Percentiles rank a stretch among this genome's conserved stretches.
These are phyloP conservation scores for Cyprinodon brontotheroides DNA, from an alignment of 2,113 vertebrate species.

Conservation along the genomic window DNA sequence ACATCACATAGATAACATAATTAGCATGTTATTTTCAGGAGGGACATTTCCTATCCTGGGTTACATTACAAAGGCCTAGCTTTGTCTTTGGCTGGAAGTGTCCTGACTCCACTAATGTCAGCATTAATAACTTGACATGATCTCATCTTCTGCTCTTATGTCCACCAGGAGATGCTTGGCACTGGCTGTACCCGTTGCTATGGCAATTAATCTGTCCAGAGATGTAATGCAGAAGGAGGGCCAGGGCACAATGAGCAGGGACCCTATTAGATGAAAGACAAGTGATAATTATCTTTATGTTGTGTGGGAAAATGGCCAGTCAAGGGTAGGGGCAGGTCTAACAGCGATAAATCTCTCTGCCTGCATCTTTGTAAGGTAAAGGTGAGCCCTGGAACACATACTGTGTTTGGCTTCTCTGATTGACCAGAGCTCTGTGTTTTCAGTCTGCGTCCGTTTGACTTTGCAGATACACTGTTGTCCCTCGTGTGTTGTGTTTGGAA, in stretches of 20 bases:
- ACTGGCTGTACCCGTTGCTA: slow-evolving; percentile 46
- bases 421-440: slow-evolving; percentile 53
- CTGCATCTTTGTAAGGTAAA: slow-evolving; percentile 27
- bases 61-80: slow-evolving; percentile 52
- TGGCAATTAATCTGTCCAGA: slow-evolving; percentile 64
- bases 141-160: slow-evolving; percentile 49
- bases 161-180: slow-evolving; percentile 66
- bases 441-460: slow-evolving; percentile 27
- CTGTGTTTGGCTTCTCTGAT: slow-evolving; percentile 56
- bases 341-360: slow-evolving; percentile 40
- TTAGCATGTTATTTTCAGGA: slow-evolving; percentile 52
- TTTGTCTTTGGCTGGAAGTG: slow-evolving; percentile 35
- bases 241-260: slow-evolving; percentile 32
- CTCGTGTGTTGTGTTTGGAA: slow-evolving; percentile 44
- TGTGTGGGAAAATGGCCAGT: slow-evolving; percentile 51
- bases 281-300: slow-evolving; percentile 70
- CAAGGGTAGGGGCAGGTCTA: slow-evolving; percentile 53
- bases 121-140: slow-evolving; percentile 61
- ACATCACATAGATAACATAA: slow-evolving; percentile 52
- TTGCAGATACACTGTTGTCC: slow-evolving; percentile 15
- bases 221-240: slow-evolving; percentile 23
- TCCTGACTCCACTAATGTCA: slow-evolving; percentile 55
- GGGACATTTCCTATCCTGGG: slow-evolving; percentile 55
- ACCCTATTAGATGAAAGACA: slow-evolving; percentile 51
- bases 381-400: slow-evolving; percentile 38